Conservation (phyloP, 1,140 invertebrate genomes). For the Myzus persicae region DNA sequence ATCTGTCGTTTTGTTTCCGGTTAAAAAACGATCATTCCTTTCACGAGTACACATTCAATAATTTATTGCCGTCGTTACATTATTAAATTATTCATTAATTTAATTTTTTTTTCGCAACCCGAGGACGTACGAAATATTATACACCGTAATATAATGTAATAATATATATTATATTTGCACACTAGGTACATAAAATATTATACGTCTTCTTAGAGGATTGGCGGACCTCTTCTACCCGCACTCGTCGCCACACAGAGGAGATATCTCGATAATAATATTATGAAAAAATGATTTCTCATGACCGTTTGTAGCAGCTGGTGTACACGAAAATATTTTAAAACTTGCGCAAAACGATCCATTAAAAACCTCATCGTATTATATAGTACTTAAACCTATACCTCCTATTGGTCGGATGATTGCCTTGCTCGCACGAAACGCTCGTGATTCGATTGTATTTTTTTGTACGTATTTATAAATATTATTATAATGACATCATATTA, state of each 20-base stretch:
- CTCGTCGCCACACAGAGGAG: not conserved
- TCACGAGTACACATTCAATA: not conserved
- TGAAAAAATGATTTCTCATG: not conserved
- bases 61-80: not conserved
- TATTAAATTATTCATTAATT: constrained; percentile 1
- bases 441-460: not conserved
- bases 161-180: not conserved
- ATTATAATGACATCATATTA: not conserved
- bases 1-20: constrained; percentile 7
- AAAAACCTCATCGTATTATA: not conserved
- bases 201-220: not conserved
- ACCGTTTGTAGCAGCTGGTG: not conserved
- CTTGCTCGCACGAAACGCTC: not conserved
- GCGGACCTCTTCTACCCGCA: not conserved
- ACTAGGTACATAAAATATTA: not conserved
- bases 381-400: too few relatives aligned
- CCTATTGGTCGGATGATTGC: not conserved
- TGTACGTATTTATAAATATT: not conserved
- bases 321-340: not conserved
- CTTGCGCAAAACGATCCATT: not conserved
- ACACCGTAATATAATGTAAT: not conserved
- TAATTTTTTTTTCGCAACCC: not conserved
- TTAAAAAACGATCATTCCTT: constrained; percentile 9
- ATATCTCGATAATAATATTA: not conserved
- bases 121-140: not conserved